phyloP scores from a whole-genome alignment of 2,888 invertebrate genomes.

The Drosophila atripex region DNA sequence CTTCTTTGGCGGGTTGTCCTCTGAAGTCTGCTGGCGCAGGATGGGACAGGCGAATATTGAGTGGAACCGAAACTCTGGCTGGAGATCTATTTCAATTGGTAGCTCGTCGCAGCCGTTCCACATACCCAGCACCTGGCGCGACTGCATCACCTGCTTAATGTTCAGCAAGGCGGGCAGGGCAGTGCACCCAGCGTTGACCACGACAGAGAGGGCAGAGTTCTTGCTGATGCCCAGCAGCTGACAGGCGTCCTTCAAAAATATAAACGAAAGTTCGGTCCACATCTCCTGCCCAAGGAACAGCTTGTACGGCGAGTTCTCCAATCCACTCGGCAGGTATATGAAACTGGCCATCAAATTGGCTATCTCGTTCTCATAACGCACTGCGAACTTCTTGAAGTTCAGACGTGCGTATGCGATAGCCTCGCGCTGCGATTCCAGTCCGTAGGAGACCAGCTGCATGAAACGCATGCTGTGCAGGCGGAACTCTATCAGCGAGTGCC shows the following conservation, averaged over 20 bases:
- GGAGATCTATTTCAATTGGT: conserved; percentile 98
- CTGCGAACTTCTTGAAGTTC: conserved; percentile 92
- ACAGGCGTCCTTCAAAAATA: conserved; percentile 96
- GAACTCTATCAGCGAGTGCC: conserved; percentile 88
- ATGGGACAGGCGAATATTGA: conserved; percentile 99
- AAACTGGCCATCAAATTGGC: conserved; percentile 94
- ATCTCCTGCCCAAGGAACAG: conserved; percentile 89
- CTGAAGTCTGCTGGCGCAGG: conserved; percentile 97
- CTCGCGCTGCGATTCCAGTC: conserved; percentile 88
- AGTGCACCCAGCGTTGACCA: conserved; percentile 95
- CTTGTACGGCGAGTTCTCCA: conserved; percentile 91
- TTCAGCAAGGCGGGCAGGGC: conserved; percentile 97
- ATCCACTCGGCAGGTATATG: conserved; percentile 91
- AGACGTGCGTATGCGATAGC: conserved; percentile 94
- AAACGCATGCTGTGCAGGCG: conserved; percentile 92
- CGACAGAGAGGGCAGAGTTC: conserved; percentile 95
- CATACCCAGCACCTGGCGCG: conserved; percentile 94
- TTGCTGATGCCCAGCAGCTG: conserved; percentile 94
- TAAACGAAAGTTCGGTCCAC: conserved; percentile 92
- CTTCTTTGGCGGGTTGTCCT: conserved; percentile 98
- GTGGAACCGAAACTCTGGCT: conserved; percentile 95
- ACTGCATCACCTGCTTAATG: conserved; percentile 95
- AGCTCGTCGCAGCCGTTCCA: conserved; percentile 98
- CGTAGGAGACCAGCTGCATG: conserved; percentile 85
- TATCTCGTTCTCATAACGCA: conserved; percentile 91